Conservation (phyloP, 2,888 invertebrate genomes). For the Lasioglossum lativentre region DNA sequence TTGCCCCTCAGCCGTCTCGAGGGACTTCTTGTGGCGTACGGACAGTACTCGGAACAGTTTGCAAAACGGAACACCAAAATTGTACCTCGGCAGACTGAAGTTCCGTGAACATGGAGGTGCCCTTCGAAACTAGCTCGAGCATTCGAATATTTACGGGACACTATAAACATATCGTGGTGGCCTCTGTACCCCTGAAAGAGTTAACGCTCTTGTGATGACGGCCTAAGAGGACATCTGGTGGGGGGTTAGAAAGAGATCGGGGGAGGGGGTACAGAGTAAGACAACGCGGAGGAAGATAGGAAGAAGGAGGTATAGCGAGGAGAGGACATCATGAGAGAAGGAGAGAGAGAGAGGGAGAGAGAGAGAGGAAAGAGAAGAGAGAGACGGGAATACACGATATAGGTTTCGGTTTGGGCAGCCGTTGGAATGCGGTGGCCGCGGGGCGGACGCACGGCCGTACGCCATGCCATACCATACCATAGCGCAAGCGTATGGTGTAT, state of each 20-base stretch:
- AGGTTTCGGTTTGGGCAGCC: constrained; percentile 81
- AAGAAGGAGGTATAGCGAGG: constrained; percentile 27
- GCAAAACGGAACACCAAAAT: too few species aligned
- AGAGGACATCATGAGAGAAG: constrained; percentile 34
- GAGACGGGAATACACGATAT: constrained; percentile 72
- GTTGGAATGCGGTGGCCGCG: constrained; percentile 80
- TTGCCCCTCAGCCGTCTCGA: too few species aligned
- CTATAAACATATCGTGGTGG: constrained; percentile 4
- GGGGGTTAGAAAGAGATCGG: constrained; percentile 33
- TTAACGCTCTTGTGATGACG: constrained; percentile 20
- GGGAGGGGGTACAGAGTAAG: constrained; percentile 48
- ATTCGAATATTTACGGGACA: neutral
- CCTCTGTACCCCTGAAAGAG: constrained; percentile 7
- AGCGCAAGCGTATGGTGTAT: constrained; percentile 2
- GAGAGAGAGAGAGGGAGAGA: constrained; percentile 38
- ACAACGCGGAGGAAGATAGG: constrained; percentile 48
- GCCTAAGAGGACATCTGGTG: constrained; percentile 24
- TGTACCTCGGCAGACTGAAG: too few species aligned
- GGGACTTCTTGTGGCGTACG: too few species aligned
- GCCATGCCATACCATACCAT: constrained; percentile 61
- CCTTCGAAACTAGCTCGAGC: neutral
- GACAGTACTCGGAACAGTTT: too few species aligned
- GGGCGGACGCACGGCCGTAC: constrained; percentile 68
- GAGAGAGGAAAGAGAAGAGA: constrained; percentile 39
- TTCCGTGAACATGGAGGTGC: neutral